Evolutionary conservation across 2,113 vertebrate species (phyloP), one percentile per base, ranked within the genome.

Genomic region (Fregetta grallaria): DNA sequence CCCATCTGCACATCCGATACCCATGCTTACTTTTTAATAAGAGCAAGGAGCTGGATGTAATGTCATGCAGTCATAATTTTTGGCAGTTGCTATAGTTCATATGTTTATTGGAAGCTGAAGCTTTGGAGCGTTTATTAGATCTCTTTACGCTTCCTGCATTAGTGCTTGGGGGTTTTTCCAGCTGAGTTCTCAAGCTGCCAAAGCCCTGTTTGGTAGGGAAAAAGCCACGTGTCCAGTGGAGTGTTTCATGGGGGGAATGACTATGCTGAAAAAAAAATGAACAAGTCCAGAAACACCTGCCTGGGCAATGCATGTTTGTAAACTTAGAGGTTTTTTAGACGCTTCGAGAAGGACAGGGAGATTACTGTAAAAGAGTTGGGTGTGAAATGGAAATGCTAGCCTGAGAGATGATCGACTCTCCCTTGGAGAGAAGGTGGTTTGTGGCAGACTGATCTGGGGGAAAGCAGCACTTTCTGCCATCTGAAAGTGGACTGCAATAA

Each of bases 51-150:
- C 81, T 96, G 87, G 97, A 70, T 95, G 78, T 81, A 87, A 78
- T 97, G 96, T 95, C 92, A 90, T 65, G 72, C 90, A 86, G 89
- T 96, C 90, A 95, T 89, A 94, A 92, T 94, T 96, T 82, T 96
- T 95, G 96, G 95, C 95, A 93, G 65, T 83, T 89, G 87, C 61
- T 88, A 22, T 74, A 95, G 93, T 96, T 96, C 95, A 72, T 88
- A 80, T 96, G 96, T 91, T 96, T 93, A 67, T 95, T 96, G 94
- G 95, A 96, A 95, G 87, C 79, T 88, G 93, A 91, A 70, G 94
- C 86, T 97, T 93, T 96, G 91, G 88, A 97, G 83, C 78, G 32
- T 93, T 94, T 97, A 97, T 96, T 76, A 95, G 93, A 96, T 96
- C 80, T 96, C 91, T 96, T 96, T 78, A 49, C 0, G 58, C 95